These are phyloP conservation scores for Macropodus opercularis DNA, from an alignment of 2,797 vertebrate species.

Conservation along the genomic window DNA sequence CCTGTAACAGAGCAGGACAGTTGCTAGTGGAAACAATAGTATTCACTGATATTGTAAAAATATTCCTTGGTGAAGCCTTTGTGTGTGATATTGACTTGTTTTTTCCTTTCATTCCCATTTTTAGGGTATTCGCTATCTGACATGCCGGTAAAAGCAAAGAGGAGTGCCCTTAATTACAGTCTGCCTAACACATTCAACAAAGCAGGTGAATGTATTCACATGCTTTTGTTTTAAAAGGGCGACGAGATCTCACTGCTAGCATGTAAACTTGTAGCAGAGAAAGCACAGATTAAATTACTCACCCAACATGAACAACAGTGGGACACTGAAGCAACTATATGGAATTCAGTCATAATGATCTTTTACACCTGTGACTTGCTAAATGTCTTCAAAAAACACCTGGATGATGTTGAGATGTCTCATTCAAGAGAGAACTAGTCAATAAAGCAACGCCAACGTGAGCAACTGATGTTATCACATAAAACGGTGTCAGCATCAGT, in stretches of 20 bases:
- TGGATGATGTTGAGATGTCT: not conserved
- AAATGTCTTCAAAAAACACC: not conserved
- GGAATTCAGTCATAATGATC: not conserved
- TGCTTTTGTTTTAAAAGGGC: not conserved
- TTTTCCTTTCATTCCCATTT: not conserved
- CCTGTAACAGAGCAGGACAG: not conserved
- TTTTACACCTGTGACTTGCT: not conserved
- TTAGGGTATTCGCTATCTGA: constrained; percentile 86
- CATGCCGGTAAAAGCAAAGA: constrained; percentile 94
- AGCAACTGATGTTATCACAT: too few species aligned
- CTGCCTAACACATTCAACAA: constrained; percentile 93
- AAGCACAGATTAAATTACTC: too few species aligned
- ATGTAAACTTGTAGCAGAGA: not conserved
- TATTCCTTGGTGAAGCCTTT: not conserved
- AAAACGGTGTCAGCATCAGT: too few species aligned
- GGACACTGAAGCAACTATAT: not conserved
- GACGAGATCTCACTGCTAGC: not conserved
- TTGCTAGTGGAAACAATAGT: not conserved
- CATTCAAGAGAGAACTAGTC: not conserved
- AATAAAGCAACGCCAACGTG: not conserved
- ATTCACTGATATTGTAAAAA: not conserved
- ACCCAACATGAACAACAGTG: not conserved
- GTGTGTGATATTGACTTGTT: not conserved
- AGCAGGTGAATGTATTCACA: constrained; percentile 75
- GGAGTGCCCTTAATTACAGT: constrained; percentile 92